Evolutionary conservation across 2,113 vertebrate genomes (phyloP).

Genomic region (Onychostoma macrolepis): DNA sequence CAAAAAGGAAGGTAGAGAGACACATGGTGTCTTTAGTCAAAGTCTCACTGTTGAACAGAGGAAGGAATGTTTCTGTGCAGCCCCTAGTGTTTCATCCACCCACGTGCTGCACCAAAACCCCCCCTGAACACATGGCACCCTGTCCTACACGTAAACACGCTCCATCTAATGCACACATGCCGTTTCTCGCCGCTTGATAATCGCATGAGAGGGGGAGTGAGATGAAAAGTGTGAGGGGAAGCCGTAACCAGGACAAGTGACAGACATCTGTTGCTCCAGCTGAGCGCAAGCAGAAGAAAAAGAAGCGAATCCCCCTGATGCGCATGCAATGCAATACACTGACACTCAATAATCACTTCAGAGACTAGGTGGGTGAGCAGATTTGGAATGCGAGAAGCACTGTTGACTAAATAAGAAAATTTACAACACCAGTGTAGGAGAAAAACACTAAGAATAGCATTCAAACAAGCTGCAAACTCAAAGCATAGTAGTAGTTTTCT

Average conservation of each 20-base stretch:
- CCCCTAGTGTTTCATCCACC: constrained; percentile 57
- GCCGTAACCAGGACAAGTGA: constrained; percentile 40
- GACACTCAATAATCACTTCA: neutral
- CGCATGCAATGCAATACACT: constrained; percentile 2
- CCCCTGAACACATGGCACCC: constrained; percentile 49
- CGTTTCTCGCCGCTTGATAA: neutral
- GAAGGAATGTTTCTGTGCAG: constrained; percentile 61
- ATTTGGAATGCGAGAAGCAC: constrained; percentile 49
- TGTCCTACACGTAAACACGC: constrained; percentile 26
- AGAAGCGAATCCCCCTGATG: constrained; percentile 36
- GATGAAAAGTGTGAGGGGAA: constrained; percentile 41
- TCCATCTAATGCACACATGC: neutral
- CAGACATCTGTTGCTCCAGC: constrained; percentile 72
- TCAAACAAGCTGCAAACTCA: constrained; percentile 15
- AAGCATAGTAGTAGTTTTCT: neutral
- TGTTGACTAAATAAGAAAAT: constrained; percentile 3
- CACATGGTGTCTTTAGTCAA: neutral
- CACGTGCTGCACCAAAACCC: constrained; percentile 63
- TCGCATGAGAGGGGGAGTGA: neutral
- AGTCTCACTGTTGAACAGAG: constrained; percentile 55
- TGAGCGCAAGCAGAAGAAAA: constrained; percentile 52
- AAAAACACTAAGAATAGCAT: neutral
- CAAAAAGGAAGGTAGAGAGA: constrained; percentile 27
- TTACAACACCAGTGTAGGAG: neutral
- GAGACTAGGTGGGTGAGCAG: constrained; percentile 58